Base-by-base conservation (phyloP, 2,888 invertebrate species). In the Amphipyra tragopoginis region DNA sequence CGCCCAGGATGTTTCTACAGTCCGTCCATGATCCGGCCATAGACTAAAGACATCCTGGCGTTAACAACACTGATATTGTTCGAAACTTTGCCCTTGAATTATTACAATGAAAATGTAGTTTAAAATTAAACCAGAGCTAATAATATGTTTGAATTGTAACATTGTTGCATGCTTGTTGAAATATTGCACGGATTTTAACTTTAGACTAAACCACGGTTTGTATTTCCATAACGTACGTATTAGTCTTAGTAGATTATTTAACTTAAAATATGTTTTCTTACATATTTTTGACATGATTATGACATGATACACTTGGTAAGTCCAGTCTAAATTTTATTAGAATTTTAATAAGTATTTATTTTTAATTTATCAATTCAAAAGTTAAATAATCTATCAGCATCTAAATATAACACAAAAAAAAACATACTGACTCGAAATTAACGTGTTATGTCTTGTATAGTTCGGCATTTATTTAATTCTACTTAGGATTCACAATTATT, bases 401-500 rank as follows among this genome's bases (percentile, higher is more conserved):
- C 39, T 13, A 39, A 39, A 39, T 9, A 15, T 26, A n/a, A 29
- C 44, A 21, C 11, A 21, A 21, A 6, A 43, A 43, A 43, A 11
- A 5, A 29, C 11, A 5, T 14, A 33, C 10, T 43, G 34, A 21
- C 43, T 52, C 42, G 15, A 34, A 13, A 21, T 2, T n/a, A n/a
- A 26, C 13, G 13, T 60, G 4, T 9, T 38, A 5, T 8, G 7
- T 21, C 40, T 50, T 66, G 50, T 47, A n/a, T 57, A 67, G 39
- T 59, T 40, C 43, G 52, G 74, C 70, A 73, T 71, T 73, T 71
- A 71, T 48, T 67, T 44, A 8, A 53, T 56, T 42, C 40, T 42
- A 13, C 42, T 33, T 61, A 69, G 7, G 14, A 36, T 54, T 72
- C 47, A 62, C 45, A 67, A 57, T 14, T 57, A 52, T 65, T 52